Base-by-base conservation (phyloP, 2,888 invertebrate genomes). In the Sesia apiformis region DNA sequence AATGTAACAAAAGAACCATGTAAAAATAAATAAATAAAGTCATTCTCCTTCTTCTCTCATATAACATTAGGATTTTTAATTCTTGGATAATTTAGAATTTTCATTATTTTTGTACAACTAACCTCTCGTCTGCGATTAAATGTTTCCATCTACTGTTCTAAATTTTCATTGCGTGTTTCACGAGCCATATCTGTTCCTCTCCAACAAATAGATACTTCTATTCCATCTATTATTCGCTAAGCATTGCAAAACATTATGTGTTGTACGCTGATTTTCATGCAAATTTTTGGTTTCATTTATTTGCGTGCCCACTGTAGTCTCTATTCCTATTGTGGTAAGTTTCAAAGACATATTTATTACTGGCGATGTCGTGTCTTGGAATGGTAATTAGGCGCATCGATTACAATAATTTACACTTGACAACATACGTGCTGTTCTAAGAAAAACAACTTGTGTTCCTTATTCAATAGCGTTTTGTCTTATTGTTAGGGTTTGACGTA, bases 361-460 rank as follows among this genome's bases (percentile, higher is more conserved):
- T 59, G 64, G 61, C 51, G 52, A 51, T 49, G 60, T 55, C 56
- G 55, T 57, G 41, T 49, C 50, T 39, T 49, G 51, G 66, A 64
- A 67, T 67, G 60, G 58, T 62, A 65, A 67, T 63, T 60, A 57
- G 53, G 53, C 52, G 55, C 51, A 61, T 60, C 59, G 60, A 60
- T 61, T 46, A 46, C 46, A 46, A 46, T 46, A 6, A 46, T 46
- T 46, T 46, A 8, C 46, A 46, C 23, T 46, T 23, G n/a, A 46
- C 46, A 5, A 23, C 6, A 43, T 43, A n/a, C n/a, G 43, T 43
- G 43, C 8, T 23, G 23, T 23, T 23, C 23, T 43, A 43, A 43
- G 8, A 46, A 23, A 46, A 46, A 46, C 23, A 46, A 46, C 46
- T 7, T 23, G 46, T 46, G 46, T 46, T 46, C 46, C 46, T 46